Base-by-base conservation (phyloP, 2,888 invertebrate species). In the Alloscopus bannaensis region DNA sequence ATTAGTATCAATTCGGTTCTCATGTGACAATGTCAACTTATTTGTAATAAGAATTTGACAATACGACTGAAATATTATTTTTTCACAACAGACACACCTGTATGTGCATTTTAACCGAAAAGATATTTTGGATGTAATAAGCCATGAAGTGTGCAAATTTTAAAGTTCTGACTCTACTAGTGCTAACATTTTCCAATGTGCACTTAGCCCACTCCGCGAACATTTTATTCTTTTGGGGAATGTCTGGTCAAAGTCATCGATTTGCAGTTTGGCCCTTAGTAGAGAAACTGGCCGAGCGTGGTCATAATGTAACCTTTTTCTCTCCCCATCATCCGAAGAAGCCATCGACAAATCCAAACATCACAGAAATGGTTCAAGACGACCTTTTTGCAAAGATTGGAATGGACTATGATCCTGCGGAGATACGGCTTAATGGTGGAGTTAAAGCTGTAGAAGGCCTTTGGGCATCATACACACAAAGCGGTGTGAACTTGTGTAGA, bases 171-270 rank as follows among this genome's bases (percentile, higher is more conserved):
- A 18, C 26, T n/a, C 1, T 45, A 18, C 18, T 47, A 1, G 20
- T 75, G 47, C 45, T 59, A 2, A 8, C 40, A 47, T 26, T 36
- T 13, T 22, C 36, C 20, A 18, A 45, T 2, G 20, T 65, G 6
- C 66, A 65, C 36, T 59, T 26, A n/a, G 11, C 16, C 3, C 8
- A 28, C 24, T 28, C 70, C 31, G 40, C 31, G 18, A 72, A 81
- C 1, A 84, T 84, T 52, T 66, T 84, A 29, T 81, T 84, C 29
- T 84, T 77, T 64, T 81, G 81, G 68, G 84, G 79, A 6, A 62
- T 83, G 22, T 64, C 72, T 3, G 78, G 81, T 2, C 75, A 75
- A 36, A 78, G 77, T 47, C 83, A 84, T 28, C 42, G 82, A n/a
- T 76, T 84, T 3, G 45, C 80, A 11, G 65, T 81, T 11, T 84